Percentiles rank a stretch among this genome's conserved stretches.
Evolutionary conservation across 2,797 vertebrate genomes (phyloP).

Genomic region (Gadopsis marmoratus): DNA sequence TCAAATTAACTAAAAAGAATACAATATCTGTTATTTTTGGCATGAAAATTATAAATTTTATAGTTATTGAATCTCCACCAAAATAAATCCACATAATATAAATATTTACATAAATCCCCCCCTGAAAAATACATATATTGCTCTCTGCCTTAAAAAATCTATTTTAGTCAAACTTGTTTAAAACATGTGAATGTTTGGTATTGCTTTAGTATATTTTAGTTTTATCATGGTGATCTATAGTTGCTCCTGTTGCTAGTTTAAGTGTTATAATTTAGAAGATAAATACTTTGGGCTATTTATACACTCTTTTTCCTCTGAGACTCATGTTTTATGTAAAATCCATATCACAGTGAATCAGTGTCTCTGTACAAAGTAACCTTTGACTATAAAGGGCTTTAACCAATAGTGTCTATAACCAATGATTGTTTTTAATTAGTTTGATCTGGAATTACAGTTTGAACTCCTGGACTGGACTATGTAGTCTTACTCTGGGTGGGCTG

Average conservation of each 20-base stretch:
- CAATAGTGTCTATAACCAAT: background rate
- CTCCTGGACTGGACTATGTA: slow-evolving; percentile 6
- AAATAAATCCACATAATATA: background rate
- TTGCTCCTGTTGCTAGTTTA: background rate
- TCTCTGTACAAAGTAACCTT: background rate
- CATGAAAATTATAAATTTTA: background rate
- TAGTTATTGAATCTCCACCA: background rate
- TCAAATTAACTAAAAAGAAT: background rate
- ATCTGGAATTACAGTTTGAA: background rate
- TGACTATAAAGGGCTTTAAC: slow-evolving; percentile 3
- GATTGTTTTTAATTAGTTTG: slow-evolving; percentile 1
- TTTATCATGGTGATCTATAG: background rate
- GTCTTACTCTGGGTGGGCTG: slow-evolving; percentile 54
- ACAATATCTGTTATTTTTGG: background rate
- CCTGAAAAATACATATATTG: background rate
- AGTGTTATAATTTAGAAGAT: background rate
- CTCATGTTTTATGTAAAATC: slow-evolving; percentile 8
- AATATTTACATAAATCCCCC: too few relatives aligned
- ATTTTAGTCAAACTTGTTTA: background rate
- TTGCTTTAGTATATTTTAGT: background rate
- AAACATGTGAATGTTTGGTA: background rate
- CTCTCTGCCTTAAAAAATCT: background rate
- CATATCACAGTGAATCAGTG: background rate
- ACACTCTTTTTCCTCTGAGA: background rate
- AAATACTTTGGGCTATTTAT: background rate